Conservation (phyloP, 2,113 vertebrate species). For the Rhineura floridana region DNA sequence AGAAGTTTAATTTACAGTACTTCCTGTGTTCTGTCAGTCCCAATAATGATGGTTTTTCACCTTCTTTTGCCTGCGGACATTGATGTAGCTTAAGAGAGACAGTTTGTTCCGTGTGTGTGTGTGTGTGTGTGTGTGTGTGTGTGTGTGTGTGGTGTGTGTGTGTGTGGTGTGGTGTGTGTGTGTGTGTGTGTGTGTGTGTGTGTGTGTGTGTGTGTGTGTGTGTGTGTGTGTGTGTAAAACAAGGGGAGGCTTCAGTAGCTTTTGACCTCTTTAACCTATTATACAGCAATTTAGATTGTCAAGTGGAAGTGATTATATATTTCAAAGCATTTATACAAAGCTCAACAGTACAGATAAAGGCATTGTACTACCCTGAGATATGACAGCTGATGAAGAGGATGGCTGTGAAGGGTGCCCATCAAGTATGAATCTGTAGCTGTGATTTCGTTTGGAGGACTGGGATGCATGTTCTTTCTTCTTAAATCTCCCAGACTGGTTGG, state of each 20-base stretch:
- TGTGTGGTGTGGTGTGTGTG: background rate
- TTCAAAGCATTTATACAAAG: background rate
- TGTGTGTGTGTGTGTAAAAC: background rate
- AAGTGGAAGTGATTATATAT: constrained; percentile 3
- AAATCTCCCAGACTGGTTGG: background rate
- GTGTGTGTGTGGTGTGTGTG: background rate
- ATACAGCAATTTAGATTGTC: background rate
- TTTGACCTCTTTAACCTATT: background rate
- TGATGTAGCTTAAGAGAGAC: background rate
- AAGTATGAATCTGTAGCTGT: background rate
- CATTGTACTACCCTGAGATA: background rate
- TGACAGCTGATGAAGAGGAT: background rate
- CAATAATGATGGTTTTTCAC: background rate
- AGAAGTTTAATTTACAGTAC: background rate
- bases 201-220: background rate
- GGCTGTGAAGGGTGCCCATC: background rate
- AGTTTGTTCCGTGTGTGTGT: background rate
- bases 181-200: background rate
- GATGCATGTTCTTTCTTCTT: background rate
- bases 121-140: background rate
- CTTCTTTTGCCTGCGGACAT: background rate
- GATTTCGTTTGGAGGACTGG: background rate
- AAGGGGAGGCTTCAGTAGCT: background rate
- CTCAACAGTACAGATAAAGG: background rate
- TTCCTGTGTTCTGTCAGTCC: background rate